phyloP scores from a whole-genome alignment of 1,140 invertebrate genomes.

The Dreissena rostriformis region DNA sequence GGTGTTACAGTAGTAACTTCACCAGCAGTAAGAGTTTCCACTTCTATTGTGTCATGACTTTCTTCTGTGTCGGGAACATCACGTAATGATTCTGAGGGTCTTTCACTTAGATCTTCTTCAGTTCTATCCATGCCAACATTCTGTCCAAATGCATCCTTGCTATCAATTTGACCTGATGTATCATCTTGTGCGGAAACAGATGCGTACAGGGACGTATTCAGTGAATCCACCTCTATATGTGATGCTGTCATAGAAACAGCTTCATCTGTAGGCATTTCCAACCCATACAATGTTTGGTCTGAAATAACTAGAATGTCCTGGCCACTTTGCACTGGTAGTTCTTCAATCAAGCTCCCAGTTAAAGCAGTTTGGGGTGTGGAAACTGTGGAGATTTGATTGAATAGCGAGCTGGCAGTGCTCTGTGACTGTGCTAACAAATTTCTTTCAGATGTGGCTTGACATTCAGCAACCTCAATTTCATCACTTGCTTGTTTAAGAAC shows the following conservation, averaged over 20 bases:
- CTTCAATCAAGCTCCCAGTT: constrained; percentile 69
- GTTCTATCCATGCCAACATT: constrained; percentile 47
- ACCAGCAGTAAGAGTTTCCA: constrained; percentile 28
- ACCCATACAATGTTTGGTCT: constrained; percentile 76
- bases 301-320: constrained; percentile 69
- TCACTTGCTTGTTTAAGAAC: background rate
- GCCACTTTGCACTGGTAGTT: constrained; percentile 58
- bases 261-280: constrained; percentile 78
- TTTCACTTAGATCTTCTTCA: constrained; percentile 54
- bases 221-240: constrained; percentile 62
- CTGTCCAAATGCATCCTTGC: constrained; percentile 43
- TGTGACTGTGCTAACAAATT: background rate
- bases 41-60: constrained; percentile 49
- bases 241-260: constrained; percentile 65
- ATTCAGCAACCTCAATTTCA: background rate
- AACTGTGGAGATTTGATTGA: background rate
- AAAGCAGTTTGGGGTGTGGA: constrained; percentile 48
- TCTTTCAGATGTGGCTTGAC: background rate
- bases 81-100: constrained; percentile 43
- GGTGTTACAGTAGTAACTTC: background rate
- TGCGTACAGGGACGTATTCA: constrained; percentile 42
- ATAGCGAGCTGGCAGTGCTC: background rate
- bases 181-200: constrained; percentile 42
- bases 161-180: constrained; percentile 50
- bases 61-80: constrained; percentile 40